phyloP scores from a whole-genome alignment of 2,888 invertebrate species.

The Camponotus fellah region DNA sequence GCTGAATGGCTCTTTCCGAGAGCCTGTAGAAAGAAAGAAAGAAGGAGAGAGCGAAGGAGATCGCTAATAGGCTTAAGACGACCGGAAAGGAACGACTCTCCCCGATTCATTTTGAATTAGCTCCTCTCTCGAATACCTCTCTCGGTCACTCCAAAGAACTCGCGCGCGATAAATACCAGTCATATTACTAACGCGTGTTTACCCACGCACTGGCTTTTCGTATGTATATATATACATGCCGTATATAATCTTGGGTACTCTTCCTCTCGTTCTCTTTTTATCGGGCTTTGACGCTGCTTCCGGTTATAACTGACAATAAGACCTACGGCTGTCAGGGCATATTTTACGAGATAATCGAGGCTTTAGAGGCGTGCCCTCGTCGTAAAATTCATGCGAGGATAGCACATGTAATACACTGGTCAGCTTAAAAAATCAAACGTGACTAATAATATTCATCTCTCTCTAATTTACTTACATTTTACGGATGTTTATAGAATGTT shows the following conservation, averaged over 20 bases:
- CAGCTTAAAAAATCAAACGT: background rate
- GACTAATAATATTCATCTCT: background rate
- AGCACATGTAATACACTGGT: slow-evolving; percentile 8
- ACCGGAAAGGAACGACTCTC: slow-evolving; percentile 70
- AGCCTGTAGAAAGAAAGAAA: slow-evolving; percentile 33
- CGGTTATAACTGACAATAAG: slow-evolving; percentile 71
- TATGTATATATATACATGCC: slow-evolving; percentile 31
- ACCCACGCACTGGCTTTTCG: slow-evolving; percentile 73
- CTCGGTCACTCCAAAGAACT: slow-evolving; percentile 50
- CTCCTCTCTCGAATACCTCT: slow-evolving; percentile 21
- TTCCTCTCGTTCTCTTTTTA: too few relatives aligned
- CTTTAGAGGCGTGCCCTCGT: slow-evolving; percentile 35
- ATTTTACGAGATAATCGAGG: slow-evolving; percentile 74
- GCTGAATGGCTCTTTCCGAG: slow-evolving; percentile 57
- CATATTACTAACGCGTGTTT: slow-evolving; percentile 77
- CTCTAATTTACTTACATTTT: slow-evolving; percentile 19
- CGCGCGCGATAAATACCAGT: slow-evolving; percentile 72
- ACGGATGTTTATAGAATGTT: slow-evolving; percentile 77
- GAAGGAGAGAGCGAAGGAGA: slow-evolving; percentile 47
- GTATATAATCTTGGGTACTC: slow-evolving; percentile 32
- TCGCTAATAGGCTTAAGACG: slow-evolving; percentile 76
- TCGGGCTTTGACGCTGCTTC: slow-evolving; percentile 59
- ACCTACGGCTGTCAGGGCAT: slow-evolving; percentile 58
- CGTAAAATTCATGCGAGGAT: slow-evolving; percentile 6
- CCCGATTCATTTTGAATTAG: slow-evolving; percentile 73